A percentile compares a stretch with the other conserved stretches of the same genome.
Conservation (phyloP, 1,140 invertebrate species). For the Parasteatoda tepidariorum region DNA sequence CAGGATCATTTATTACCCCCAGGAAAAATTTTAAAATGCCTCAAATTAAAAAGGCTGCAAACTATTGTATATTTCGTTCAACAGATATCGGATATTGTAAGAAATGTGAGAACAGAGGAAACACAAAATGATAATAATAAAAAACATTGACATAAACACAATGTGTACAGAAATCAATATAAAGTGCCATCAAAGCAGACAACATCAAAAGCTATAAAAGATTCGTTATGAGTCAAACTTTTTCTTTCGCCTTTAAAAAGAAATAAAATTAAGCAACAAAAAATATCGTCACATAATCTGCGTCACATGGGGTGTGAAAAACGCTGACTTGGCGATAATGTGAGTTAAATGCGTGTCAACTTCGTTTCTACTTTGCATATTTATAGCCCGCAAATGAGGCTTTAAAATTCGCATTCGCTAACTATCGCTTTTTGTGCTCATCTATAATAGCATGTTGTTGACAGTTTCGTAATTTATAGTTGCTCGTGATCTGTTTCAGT, state of each 20-base stretch:
- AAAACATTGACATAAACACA: neutral
- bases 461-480: conserved; percentile 16
- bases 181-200: conserved; percentile 1
- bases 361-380: conserved; percentile 15
- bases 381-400: conserved; percentile 14
- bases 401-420: conserved; percentile 25
- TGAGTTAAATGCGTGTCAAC: conserved; percentile 1
- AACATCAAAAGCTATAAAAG: conserved; percentile 10
- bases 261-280: conserved; percentile 5
- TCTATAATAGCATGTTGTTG: conserved; percentile 8
- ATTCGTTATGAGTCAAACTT: neutral
- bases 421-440: neutral
- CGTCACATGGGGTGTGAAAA: conserved; percentile 24
- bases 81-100: too few species aligned
- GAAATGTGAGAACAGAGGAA: too few species aligned
- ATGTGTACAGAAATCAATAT: conserved; percentile 18
- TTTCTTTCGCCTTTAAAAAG: neutral
- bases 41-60: too few species aligned
- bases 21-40: too few species aligned
- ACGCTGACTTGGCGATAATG: neutral
- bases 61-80: too few species aligned
- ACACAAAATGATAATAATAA: too few species aligned
- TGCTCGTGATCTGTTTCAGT: neutral
- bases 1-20: too few species aligned
- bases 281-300: conserved; percentile 7